Conservation (phyloP, 1,140 invertebrate genomes). For the Chymomyza costata region DNA sequence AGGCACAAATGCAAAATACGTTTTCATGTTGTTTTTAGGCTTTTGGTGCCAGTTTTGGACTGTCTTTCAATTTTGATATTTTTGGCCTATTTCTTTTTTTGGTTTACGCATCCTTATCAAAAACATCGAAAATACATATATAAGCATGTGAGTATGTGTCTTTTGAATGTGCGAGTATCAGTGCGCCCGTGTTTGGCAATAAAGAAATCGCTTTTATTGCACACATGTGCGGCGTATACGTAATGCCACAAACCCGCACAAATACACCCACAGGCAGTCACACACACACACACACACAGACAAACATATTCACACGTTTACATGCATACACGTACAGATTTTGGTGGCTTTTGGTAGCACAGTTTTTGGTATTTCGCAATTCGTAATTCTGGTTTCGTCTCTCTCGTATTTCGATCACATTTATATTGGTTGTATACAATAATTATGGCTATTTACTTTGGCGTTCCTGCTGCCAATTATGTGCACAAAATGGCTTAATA, state of each 20-base stretch:
- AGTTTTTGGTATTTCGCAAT: constrained; percentile 2
- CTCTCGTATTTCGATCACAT: constrained; percentile 57
- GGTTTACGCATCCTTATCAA: constrained; percentile 4
- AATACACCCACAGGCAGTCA: constrained; percentile 13
- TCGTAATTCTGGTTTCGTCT: constrained; percentile 19
- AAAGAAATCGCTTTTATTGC: constrained; percentile 60
- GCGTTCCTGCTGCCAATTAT: constrained; percentile 56
- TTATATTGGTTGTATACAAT: constrained; percentile 72
- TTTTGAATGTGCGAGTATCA: too few species aligned
- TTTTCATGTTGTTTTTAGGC: constrained; percentile 41
- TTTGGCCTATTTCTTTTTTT: background rate
- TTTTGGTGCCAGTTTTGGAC: constrained; percentile 3
- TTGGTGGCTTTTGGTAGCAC: constrained; percentile 15
- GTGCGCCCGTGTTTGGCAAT: constrained; percentile 61
- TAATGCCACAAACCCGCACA: constrained; percentile 37
- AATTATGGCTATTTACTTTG: constrained; percentile 70
- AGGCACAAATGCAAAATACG: constrained; percentile 9
- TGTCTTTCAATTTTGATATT: background rate
- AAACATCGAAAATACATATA: constrained; percentile 26
- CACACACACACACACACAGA: constrained; percentile 4
- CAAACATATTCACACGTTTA: background rate
- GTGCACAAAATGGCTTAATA: constrained; percentile 70
- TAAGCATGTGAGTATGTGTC: too few species aligned
- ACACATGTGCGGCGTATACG: constrained; percentile 48
- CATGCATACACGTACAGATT: background rate